A percentile compares a stretch with the other conserved stretches of the same genome.
Conservation (phyloP, 2,797 vertebrate genomes). For the Alcedo quadribrachys region DNA sequence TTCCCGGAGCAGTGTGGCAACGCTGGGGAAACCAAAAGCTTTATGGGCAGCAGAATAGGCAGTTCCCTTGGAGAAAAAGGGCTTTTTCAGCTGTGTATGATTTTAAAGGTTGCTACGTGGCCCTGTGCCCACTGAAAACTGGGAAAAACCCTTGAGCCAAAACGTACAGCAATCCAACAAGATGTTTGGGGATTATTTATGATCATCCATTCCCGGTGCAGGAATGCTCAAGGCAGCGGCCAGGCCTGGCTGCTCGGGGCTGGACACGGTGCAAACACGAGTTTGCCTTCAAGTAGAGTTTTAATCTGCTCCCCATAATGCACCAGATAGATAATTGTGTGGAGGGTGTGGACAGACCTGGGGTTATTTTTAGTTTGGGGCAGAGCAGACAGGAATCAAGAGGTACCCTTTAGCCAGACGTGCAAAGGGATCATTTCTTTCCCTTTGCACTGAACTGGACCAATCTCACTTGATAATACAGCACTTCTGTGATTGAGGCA, state of each 20-base stretch:
- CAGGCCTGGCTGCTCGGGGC: neutral
- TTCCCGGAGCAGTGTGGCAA: neutral
- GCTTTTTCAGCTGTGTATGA: neutral
- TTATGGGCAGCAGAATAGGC: neutral
- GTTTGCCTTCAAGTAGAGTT: neutral
- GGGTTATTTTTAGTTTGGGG: neutral
- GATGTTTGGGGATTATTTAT: neutral
- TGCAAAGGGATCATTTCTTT: accelerated
- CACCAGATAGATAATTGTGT: neutral
- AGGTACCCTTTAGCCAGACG: neutral
- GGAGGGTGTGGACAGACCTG: neutral
- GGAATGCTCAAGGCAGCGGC: neutral
- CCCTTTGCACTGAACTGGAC: neutral
- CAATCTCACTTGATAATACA: accelerated
- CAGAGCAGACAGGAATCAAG: no score
- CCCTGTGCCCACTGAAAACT: neutral
- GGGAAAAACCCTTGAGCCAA: slow-evolving; percentile 17
- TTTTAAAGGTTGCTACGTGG: neutral
- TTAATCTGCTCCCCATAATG: neutral
- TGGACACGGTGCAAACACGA: neutral
- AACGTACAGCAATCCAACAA: neutral
- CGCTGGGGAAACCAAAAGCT: neutral
- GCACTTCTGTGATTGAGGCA: neutral
- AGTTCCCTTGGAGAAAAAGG: neutral
- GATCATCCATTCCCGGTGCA: accelerated